phyloP scores from a whole-genome alignment of 2,888 invertebrate species.

The Phlogophora meticulosa region DNA sequence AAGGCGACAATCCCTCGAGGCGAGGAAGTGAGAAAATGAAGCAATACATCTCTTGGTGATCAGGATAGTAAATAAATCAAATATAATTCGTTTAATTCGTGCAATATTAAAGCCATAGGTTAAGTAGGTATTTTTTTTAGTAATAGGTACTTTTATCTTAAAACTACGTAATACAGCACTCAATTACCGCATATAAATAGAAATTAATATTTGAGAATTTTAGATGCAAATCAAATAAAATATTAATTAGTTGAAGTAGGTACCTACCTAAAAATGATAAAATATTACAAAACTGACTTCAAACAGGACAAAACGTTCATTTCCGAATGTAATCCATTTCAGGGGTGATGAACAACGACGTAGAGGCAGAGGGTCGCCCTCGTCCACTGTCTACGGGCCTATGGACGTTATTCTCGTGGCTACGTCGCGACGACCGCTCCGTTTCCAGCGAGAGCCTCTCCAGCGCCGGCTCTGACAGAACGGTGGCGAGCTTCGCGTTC shows the following conservation, averaged over 20 bases:
- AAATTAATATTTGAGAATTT: no score
- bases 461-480: slow-evolving; percentile 93
- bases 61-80: no score
- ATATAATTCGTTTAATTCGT: no score
- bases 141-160: no score
- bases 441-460: slow-evolving; percentile 90
- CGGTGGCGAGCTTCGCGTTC: slow-evolving; percentile 94
- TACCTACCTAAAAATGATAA: slow-evolving; percentile 2
- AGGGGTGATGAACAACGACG: slow-evolving; percentile 85
- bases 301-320: neutral
- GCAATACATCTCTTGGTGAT: neutral
- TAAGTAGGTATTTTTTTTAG: no score
- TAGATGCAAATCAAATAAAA: no score
- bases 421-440: slow-evolving; percentile 91
- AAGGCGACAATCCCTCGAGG: neutral
- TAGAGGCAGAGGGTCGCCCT: slow-evolving; percentile 79
- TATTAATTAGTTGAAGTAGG: neutral
- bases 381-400: slow-evolving; percentile 88
- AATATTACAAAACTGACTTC: slow-evolving; percentile 7
- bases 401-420: slow-evolving; percentile 94
- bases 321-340: slow-evolving; percentile 61
- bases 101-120: no score
- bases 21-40: neutral
- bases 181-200: no score
- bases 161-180: no score